These are phyloP conservation scores for Babyrousa celebensis DNA, from an alignment of 2,797 vertebrate species.

Conservation along the genomic window DNA sequence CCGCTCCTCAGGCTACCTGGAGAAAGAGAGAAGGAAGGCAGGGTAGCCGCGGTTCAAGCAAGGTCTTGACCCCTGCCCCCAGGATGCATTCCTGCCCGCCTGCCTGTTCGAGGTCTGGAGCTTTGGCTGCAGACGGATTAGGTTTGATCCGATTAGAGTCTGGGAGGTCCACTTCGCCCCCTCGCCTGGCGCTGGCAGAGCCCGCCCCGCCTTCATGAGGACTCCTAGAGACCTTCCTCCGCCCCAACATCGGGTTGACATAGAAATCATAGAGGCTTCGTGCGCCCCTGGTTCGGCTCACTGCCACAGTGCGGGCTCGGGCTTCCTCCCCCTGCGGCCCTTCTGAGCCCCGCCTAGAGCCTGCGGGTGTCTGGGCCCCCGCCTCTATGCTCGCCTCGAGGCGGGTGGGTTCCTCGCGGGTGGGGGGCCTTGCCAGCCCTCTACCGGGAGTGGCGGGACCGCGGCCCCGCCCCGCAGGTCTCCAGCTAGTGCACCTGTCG, in stretches of 20 bases:
- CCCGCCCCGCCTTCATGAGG: background rate
- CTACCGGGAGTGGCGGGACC: background rate
- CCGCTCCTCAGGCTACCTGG: background rate
- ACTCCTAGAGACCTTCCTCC: background rate
- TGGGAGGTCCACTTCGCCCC: slow-evolving; percentile 85
- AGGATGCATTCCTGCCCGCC: background rate
- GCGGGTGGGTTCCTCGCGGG: slow-evolving; percentile 63
- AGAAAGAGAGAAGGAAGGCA: background rate
- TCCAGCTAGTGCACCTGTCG: slow-evolving; percentile 70
- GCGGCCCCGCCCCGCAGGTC: slow-evolving; percentile 24
- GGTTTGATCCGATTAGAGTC: slow-evolving; percentile 81
- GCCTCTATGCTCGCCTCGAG: slow-evolving; percentile 48
- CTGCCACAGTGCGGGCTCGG: background rate
- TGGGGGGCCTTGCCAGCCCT: background rate
- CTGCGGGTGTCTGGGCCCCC: slow-evolving; percentile 68
- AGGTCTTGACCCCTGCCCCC: background rate
- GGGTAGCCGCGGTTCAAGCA: background rate
- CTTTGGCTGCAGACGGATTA: slow-evolving; percentile 76
- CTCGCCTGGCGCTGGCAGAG: slow-evolving; percentile 53
- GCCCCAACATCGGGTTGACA: background rate
- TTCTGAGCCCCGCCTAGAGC: slow-evolving; percentile 71
- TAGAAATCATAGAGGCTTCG: background rate
- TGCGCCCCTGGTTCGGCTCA: background rate
- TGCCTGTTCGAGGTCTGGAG: slow-evolving; percentile 41
- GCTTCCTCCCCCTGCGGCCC: slow-evolving; percentile 42